These are phyloP conservation scores for Marmota flaviventris DNA, from an alignment of 2,113 vertebrate species.

Conservation along the genomic window DNA sequence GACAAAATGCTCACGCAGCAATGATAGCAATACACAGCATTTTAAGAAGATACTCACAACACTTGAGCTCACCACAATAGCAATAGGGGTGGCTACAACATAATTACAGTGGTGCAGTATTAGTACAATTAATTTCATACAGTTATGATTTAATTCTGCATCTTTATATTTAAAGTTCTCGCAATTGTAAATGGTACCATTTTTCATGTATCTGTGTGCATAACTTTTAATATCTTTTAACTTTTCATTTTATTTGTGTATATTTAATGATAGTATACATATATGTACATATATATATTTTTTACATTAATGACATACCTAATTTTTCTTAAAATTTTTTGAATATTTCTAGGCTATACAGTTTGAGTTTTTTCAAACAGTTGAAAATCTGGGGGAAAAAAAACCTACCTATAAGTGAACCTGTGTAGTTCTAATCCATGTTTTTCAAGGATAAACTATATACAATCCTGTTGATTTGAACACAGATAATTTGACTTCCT, in stretches of 20 bases:
- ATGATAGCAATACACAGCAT: neutral
- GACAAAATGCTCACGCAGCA: neutral
- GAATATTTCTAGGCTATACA: neutral
- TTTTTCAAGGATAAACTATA: neutral
- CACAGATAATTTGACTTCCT: neutral
- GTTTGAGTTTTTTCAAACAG: neutral
- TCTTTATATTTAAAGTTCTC: neutral
- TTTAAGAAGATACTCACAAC: neutral
- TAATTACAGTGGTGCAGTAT: neutral
- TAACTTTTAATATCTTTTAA: neutral
- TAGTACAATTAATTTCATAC: neutral
- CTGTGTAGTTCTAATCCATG: neutral
- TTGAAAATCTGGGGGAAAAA: neutral
- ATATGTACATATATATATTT: neutral
- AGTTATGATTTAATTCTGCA: too few species aligned
- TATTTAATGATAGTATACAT: neutral
- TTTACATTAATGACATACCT: neutral
- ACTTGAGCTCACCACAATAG: neutral
- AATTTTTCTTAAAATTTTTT: neutral
- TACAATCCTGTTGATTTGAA: neutral
- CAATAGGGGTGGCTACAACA: neutral
- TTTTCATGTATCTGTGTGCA: neutral
- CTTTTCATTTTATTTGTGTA: neutral
- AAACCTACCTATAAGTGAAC: neutral
- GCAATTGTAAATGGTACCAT: neutral